Conservation (phyloP, 1,140 invertebrate species). For the Glomeris maerens region DNA sequence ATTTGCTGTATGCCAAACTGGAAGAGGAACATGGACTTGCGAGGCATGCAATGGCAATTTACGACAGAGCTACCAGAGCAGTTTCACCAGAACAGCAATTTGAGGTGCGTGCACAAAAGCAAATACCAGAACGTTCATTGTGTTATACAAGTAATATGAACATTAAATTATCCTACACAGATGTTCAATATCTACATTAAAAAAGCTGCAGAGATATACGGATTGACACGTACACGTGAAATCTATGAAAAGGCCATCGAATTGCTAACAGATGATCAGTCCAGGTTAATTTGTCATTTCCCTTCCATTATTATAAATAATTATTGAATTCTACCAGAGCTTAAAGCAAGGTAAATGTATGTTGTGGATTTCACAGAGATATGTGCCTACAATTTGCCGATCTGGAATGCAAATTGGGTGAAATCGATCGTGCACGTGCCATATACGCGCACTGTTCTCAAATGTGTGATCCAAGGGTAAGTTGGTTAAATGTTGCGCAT, state of each 20-base stretch:
- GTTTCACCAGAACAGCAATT: constrained; percentile 87
- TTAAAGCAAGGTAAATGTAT: too few relatives aligned
- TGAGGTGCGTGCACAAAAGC: constrained; percentile 42
- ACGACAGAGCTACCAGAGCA: constrained; percentile 81
- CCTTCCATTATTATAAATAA: too few relatives aligned
- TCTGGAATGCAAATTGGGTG: constrained; percentile 93
- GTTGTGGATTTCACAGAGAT: constrained; percentile 48
- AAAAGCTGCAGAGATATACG: constrained; percentile 93
- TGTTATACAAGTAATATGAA: constrained; percentile 7
- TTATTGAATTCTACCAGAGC: too few relatives aligned
- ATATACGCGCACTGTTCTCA: constrained; percentile 97
- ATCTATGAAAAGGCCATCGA: constrained; percentile 99
- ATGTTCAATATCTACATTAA: constrained; percentile 99
- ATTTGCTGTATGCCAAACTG: constrained; percentile 90
- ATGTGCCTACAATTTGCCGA: constrained; percentile 96
- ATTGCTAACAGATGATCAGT: constrained; percentile 71
- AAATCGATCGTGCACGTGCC: constrained; percentile 90
- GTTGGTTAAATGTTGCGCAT: constrained; percentile 11
- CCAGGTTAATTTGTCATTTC: too few relatives aligned
- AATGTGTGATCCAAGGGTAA: constrained; percentile 91
- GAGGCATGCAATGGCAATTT: constrained; percentile 93
- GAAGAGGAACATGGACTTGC: constrained; percentile 97
- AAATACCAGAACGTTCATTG: background rate
- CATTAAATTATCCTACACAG: constrained; percentile 29
- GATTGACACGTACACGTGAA: constrained; percentile 84